A percentile compares a stretch with the other conserved stretches of the same genome.
Evolutionary conservation across 2,113 vertebrate species (phyloP).

Genomic region (Pedetes capensis): DNA sequence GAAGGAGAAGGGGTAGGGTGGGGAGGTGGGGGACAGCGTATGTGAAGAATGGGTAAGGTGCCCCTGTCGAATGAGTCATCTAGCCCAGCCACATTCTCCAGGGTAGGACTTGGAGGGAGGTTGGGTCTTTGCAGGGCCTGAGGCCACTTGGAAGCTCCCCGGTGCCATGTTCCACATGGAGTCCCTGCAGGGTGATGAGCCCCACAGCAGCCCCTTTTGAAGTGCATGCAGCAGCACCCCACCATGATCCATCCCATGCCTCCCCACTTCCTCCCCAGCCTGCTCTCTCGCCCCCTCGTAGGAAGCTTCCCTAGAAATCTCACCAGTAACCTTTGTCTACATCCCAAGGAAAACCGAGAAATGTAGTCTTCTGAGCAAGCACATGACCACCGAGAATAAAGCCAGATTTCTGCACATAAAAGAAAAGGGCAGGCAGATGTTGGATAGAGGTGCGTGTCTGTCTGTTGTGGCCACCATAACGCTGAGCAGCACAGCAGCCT

Average conservation of each 20-base stretch:
- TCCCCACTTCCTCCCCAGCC: rapidly evolving
- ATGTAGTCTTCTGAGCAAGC: neutral
- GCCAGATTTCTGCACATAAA: neutral
- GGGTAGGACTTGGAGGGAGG: neutral
- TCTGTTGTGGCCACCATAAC: neutral
- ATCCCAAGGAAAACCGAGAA: neutral
- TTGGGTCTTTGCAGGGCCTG: neutral
- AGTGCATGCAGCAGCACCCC: neutral
- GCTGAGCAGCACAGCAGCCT: rapidly evolving
- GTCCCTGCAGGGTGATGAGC: neutral
- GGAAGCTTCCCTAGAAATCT: neutral
- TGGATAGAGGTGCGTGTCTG: rapidly evolving
- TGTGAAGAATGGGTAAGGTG: rapidly evolving
- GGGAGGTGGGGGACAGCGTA: neutral
- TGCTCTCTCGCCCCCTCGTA: neutral
- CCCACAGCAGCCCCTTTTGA: neutral
- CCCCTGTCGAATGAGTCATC: neutral
- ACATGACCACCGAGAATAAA: neutral
- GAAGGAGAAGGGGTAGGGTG: neutral
- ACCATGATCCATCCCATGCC: rapidly evolving
- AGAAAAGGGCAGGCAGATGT: neutral
- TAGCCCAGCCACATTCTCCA: neutral
- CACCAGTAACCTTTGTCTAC: neutral
- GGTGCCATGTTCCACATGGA: too few relatives aligned
- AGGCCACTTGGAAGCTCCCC: neutral